Evolutionary conservation across 2,113 vertebrate genomes (phyloP).

Genomic region (Gracilinanus agilis): DNA sequence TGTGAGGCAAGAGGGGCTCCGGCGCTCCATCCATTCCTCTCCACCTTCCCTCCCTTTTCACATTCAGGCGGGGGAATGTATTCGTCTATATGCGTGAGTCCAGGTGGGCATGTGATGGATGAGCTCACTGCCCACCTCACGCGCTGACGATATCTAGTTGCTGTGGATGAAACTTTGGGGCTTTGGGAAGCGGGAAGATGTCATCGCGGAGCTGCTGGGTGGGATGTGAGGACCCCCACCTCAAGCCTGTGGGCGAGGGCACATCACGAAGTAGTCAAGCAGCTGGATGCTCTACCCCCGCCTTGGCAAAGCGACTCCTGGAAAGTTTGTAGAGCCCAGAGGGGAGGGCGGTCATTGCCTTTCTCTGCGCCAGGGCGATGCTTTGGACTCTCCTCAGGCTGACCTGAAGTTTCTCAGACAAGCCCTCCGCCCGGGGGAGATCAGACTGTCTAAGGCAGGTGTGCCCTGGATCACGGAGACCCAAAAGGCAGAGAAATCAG

Average conservation of each 20-base stretch:
- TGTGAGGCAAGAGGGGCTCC: slow-evolving; percentile 7
- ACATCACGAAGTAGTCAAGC: not conserved
- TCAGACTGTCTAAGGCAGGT: not conserved
- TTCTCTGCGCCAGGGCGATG: not conserved
- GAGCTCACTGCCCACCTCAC: not conserved
- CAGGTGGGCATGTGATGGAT: not conserved
- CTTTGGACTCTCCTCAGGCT: not conserved
- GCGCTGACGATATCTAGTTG: not conserved
- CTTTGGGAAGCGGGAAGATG: accelerated
- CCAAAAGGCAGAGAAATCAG: slow-evolving; percentile 10
- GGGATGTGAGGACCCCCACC: not conserved
- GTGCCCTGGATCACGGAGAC: not conserved
- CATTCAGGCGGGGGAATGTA: slow-evolving; percentile 44
- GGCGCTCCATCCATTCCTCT: not conserved
- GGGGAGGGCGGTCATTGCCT: not conserved
- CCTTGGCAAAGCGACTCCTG: not conserved
- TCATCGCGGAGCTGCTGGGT: accelerated
- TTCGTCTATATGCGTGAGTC: not conserved
- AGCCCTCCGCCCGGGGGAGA: not conserved
- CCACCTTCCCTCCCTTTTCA: not conserved
- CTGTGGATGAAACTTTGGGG: slow-evolving; percentile 31
- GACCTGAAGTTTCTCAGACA: not conserved
- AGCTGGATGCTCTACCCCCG: not conserved
- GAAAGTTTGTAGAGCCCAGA: slow-evolving; percentile 63
- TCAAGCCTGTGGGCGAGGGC: slow-evolving; percentile 5